A percentile compares a stretch with the other conserved stretches of the same genome.
These are phyloP conservation scores for Petrocephalus zakoni DNA, from an alignment of 2,113 vertebrate species.

Conservation along the genomic window DNA sequence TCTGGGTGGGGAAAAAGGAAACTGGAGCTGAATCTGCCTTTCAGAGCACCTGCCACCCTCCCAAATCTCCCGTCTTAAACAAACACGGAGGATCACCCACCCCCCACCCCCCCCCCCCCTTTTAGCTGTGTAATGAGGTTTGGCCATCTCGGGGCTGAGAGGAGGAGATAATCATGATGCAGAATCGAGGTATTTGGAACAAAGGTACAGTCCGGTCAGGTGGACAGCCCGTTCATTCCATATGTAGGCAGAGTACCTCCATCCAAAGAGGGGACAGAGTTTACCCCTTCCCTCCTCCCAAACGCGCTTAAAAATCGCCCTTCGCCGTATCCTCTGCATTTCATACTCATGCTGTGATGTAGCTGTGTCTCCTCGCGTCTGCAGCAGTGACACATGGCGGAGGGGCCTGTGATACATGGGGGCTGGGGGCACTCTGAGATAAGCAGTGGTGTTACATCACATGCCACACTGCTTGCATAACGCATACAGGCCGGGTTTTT, in stretches of 20 bases:
- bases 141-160: neutral
- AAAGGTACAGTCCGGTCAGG: neutral
- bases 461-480: neutral
- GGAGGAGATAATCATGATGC: neutral
- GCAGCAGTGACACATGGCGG: constrained; percentile 4
- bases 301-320: neutral
- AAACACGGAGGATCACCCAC: too few species aligned
- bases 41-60: neutral
- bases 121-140: neutral
- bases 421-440: neutral
- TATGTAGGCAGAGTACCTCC: neutral
- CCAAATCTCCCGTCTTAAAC: neutral
- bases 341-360: neutral
- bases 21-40: neutral
- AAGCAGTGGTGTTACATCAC: neutral
- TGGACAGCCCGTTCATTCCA: neutral
- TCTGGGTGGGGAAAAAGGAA: neutral
- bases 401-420: neutral
- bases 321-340: neutral
- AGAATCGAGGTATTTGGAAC: neutral
- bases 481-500: neutral
- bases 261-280: neutral
- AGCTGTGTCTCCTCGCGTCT: neutral
- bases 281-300: neutral
- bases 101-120: too few species aligned